Conservation (phyloP, 2,888 invertebrate genomes). For the Anorthoa munda region DNA sequence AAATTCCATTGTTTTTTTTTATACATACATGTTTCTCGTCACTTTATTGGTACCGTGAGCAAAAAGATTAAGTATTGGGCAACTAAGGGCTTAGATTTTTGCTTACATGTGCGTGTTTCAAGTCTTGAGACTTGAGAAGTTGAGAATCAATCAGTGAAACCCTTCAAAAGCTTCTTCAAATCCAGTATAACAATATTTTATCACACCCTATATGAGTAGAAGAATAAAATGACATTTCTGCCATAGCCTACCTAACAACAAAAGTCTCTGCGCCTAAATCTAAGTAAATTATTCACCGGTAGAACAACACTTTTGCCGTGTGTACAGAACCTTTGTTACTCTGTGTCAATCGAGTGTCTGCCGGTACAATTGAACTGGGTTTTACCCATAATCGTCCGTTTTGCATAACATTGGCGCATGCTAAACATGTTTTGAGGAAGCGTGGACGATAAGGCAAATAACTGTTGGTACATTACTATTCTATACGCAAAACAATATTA, state of each 20-base stretch:
- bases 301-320: constrained; percentile 11
- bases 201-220: not conserved
- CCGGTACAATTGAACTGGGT: constrained; percentile 57
- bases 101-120: not conserved
- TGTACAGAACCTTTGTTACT: constrained; percentile 40
- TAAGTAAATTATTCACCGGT: not conserved
- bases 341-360: constrained; percentile 31
- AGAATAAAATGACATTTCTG: not conserved
- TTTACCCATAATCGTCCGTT: constrained; percentile 64
- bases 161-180: not conserved
- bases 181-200: too few species aligned
- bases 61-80: not conserved
- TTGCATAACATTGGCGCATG: constrained; percentile 50
- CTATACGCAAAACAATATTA: constrained; percentile 34
- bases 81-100: not conserved
- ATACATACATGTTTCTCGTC: too few species aligned
- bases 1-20: constrained; percentile 25
- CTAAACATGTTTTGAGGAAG: constrained; percentile 65
- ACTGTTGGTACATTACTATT: constrained; percentile 47
- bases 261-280: not conserved
- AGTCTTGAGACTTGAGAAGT: not conserved
- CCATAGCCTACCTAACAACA: not conserved
- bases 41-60: not conserved
- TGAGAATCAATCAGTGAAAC: not conserved
- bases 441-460: constrained; percentile 62